Percentiles rank a stretch among this genome's conserved stretches.
Conservation (phyloP, 2,888 invertebrate species). For the Opisthograptis luteolata region DNA sequence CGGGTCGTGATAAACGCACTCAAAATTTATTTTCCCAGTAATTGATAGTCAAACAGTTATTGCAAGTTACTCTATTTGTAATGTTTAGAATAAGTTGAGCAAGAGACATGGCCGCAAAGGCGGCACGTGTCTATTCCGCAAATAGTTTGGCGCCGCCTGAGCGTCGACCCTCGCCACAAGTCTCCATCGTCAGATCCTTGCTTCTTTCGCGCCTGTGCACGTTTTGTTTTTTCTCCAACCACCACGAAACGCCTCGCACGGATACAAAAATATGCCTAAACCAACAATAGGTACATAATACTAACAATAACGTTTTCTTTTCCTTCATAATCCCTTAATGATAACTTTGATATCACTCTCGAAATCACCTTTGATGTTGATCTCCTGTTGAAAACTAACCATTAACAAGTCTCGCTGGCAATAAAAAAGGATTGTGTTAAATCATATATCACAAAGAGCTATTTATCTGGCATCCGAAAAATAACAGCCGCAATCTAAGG, state of each 20-base stretch:
- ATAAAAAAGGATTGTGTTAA: conserved; percentile 66
- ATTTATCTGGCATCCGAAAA: conserved; percentile 62
- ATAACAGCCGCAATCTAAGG: conserved; percentile 57
- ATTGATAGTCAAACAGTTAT: neutral
- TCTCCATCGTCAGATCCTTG: conserved; percentile 29
- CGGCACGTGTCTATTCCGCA: conserved; percentile 40
- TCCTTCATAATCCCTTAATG: conserved; percentile 34
- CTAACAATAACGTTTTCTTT: conserved; percentile 16
- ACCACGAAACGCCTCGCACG: conserved; percentile 13
- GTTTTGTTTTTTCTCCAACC: conserved; percentile 24
- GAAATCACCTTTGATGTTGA: conserved; percentile 60
- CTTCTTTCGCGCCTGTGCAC: conserved; percentile 19
- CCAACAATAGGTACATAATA: conserved; percentile 11
- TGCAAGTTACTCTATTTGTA: conserved; percentile 20
- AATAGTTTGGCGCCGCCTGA: conserved; percentile 49
- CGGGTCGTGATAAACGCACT: conserved; percentile 6
- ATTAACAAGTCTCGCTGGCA: conserved; percentile 61
- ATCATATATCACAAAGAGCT: conserved; percentile 63
- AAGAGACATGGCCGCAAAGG: conserved; percentile 20
- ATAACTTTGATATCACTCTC: conserved; percentile 32
- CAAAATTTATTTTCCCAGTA: conserved; percentile 5
- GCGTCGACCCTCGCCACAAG: conserved; percentile 38
- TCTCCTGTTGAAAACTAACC: conserved; percentile 59
- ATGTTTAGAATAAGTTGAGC: conserved; percentile 27
- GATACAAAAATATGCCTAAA: conserved; percentile 18